Base-by-base conservation (phyloP, 2,888 invertebrate species). In the Morpho deidamia region DNA sequence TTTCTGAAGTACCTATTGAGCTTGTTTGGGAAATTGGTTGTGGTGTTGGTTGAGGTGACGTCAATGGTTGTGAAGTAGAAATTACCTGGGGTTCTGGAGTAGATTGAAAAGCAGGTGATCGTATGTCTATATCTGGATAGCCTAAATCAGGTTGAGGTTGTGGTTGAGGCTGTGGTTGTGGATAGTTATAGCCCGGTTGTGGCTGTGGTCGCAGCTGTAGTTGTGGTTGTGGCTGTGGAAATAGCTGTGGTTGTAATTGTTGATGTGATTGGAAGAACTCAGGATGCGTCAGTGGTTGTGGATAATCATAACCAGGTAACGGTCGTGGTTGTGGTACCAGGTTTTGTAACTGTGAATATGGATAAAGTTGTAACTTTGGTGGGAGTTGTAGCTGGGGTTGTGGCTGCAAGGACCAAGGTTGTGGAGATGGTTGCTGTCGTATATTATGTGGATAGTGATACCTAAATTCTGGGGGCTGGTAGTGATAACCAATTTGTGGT, bases 331-430 rank as follows among this genome's bases (percentile, higher is more conserved):
- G 23, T 23, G 23, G 23, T 23, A 23, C 3, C 23, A 23, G 23
- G 23, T 23, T 23, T 23, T 23, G 23, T 23, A 5, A 5, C 23
- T 23, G 23, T 23, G 23, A 23, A 23, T 1, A 23, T 23, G 23
- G 23, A 23, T 23, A 23, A 23, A 23, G 23, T 23, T 23, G 23
- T 5, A 23, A 23, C 23, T 23, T 23, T 1, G 23, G 23, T 23
- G 23, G 23, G 3, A 23, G 2, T 23, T 23, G 61, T 38, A 37
- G 57, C n/a, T 55, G 56, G 10, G 62, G 64, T 5, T 63, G 65
- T 4, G 64, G 66, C 23, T 23, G 23, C 23, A 23, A 23, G 1
- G 44, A 53, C 52, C 43, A 49, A 43, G 42, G 40, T 38, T 34
- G 14, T 37, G 40, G 52, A 35, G 38, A 46, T 12, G 23, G 14